A percentile compares a stretch with the other conserved stretches of the same genome.
These are phyloP conservation scores for Eupithecia subfuscata DNA, from an alignment of 2,888 invertebrate species.

Conservation along the genomic window DNA sequence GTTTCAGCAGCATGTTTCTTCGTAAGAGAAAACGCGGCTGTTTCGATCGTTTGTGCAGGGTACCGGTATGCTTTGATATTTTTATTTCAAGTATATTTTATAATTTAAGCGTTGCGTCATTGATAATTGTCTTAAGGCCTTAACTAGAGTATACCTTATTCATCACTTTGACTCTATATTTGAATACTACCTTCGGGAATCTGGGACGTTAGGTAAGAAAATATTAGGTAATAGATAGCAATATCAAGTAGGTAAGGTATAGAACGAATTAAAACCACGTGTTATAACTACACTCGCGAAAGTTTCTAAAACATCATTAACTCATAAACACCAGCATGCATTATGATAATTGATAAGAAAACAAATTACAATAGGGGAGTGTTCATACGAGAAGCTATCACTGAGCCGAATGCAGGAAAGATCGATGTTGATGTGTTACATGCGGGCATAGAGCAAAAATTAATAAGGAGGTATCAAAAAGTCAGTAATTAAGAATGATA, in stretches of 20 bases:
- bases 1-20: slow-evolving; percentile 46
- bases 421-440: slow-evolving; percentile 70
- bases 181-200: background rate
- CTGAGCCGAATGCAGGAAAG: slow-evolving; percentile 54
- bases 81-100: slow-evolving; percentile 58
- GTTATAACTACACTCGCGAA: background rate
- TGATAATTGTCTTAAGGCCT: background rate
- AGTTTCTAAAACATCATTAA: slow-evolving; percentile 4
- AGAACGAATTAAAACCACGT: background rate
- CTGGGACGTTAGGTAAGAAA: background rate
- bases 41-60: slow-evolving; percentile 60
- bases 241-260: background rate
- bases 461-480: background rate
- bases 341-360: slow-evolving; percentile 35
- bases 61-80: slow-evolving; percentile 63
- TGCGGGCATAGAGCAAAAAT: slow-evolving; percentile 64
- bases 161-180: background rate
- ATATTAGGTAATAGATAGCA: background rate
- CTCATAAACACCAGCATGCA: slow-evolving; percentile 24
- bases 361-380: slow-evolving; percentile 45
- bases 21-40: slow-evolving; percentile 59
- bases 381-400: slow-evolving; percentile 48
- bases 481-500: background rate
- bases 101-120: slow-evolving; percentile 40
- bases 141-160: background rate